A percentile compares a stretch with the other conserved stretches of the same genome.
These are phyloP conservation scores for Columba janthina DNA, from an alignment of 2,113 vertebrate species.

Conservation along the genomic window DNA sequence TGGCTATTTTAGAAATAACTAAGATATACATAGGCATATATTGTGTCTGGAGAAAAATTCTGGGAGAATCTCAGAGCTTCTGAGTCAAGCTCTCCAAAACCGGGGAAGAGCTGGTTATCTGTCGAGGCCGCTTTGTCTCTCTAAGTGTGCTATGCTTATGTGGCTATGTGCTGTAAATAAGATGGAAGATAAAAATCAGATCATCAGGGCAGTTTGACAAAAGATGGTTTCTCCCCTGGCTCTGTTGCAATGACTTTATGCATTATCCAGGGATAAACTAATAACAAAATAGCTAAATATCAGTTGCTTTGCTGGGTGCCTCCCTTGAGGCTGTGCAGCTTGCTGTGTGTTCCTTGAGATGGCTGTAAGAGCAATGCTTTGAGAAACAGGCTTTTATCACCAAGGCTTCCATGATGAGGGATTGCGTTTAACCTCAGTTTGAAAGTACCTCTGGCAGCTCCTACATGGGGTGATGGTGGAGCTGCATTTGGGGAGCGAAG, in stretches of 20 bases:
- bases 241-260: background rate
- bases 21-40: background rate
- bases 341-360: background rate
- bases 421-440: background rate
- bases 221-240: background rate
- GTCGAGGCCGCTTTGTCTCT: background rate
- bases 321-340: background rate
- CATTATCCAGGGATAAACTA: background rate
- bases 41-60: background rate
- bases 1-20: background rate
- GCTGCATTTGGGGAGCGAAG: background rate
- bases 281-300: background rate
- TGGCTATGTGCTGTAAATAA: background rate
- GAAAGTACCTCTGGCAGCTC: background rate
- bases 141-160: accelerated
- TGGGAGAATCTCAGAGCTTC: background rate
- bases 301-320: background rate
- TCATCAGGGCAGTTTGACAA: too few species aligned
- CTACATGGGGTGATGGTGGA: background rate
- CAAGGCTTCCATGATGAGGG: background rate
- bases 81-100: background rate
- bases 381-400: background rate
- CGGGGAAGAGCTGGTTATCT: background rate
- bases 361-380: background rate
- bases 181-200: background rate